Evolutionary conservation across 2,797 vertebrate species (phyloP).

Genomic region (Karalla daura): DNA sequence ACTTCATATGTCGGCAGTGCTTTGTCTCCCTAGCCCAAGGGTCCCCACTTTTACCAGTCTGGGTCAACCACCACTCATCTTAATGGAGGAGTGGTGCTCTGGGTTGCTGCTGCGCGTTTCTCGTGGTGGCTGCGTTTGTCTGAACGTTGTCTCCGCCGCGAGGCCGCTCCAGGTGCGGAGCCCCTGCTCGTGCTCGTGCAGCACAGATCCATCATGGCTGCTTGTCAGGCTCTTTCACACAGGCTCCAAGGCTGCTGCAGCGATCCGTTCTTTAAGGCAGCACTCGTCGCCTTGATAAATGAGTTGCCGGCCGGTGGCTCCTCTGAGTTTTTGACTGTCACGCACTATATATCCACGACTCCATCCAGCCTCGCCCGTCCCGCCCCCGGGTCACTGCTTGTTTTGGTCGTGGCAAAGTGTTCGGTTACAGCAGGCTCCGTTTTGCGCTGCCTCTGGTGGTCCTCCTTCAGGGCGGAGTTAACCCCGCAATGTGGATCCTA

Average conservation of each 20-base stretch:
- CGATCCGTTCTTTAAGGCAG: slow-evolving; percentile 74
- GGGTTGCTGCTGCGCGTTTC: slow-evolving; percentile 28
- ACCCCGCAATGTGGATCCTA: neutral
- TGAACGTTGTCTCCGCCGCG: slow-evolving; percentile 55
- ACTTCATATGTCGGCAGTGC: too few relatives aligned
- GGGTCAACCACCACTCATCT: neutral
- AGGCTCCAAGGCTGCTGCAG: slow-evolving; percentile 71
- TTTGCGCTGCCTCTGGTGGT: slow-evolving; percentile 2
- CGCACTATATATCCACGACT: slow-evolving; percentile 49
- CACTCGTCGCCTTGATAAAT: slow-evolving; percentile 75
- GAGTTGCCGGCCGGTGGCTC: slow-evolving; percentile 49
- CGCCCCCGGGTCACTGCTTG: slow-evolving; percentile 29
- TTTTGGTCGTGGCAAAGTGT: neutral
- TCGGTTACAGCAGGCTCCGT: neutral
- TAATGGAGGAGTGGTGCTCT: neutral
- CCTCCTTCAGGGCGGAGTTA: slow-evolving; percentile 12
- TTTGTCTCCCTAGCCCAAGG: too few relatives aligned
- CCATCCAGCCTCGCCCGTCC: slow-evolving; percentile 22
- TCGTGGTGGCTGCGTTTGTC: slow-evolving; percentile 33
- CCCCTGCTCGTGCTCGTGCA: slow-evolving; percentile 54
- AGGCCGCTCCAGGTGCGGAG: slow-evolving; percentile 29
- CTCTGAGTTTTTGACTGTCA: slow-evolving; percentile 56
- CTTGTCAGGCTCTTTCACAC: slow-evolving; percentile 71
- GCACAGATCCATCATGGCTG: slow-evolving; percentile 72
- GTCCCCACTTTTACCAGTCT: neutral